Base-by-base conservation (phyloP, 2,888 invertebrate genomes). In the Caenorhabditis imperialis region DNA sequence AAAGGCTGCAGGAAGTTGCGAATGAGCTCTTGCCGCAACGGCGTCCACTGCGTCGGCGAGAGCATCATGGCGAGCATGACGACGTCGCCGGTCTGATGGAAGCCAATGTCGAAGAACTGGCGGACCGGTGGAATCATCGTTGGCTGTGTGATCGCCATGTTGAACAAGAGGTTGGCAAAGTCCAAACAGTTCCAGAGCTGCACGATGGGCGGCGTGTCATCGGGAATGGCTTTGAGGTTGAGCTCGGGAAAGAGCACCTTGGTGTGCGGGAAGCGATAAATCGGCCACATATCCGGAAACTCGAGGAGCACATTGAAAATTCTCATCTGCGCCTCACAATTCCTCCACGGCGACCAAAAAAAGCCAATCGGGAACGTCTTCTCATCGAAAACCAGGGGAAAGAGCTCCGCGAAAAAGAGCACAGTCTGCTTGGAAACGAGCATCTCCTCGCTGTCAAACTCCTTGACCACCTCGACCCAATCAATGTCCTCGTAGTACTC, bases 321-420 rank as follows among this genome's bases (percentile, higher is more conserved):
- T 75, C 94, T 95, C 88, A 96, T 92, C 90, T 91, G 88, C 23
- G 20, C 50, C 18, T 53, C 58, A 48, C 72, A 55, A 40, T 48
- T 97, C 96, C 22, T 93, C 98, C 98, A 99, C 77, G 93, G 92
- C 45, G 94, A 92, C 89, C 95, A 97, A 77, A 96, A 91, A 81
- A 93, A 92, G 88, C 96, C 95, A 22, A 96, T 92, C 0, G 97
- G 97, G 81, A 90, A 75, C 14, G 50, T 6, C 3, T 60, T 50
- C 1, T 37, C 14, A 5, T 50, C 53, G 35, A 84, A 83, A 7
- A 95, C 95, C 71, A 93, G 90, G 75, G 93, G 91, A 60, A 98
- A 90, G 53, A 94, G 94, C 54, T 93, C 93, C 82, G 95, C 92
- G 42, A 98, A 90, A 58, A 97, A 89, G 83, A 92, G 92, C 58